These are phyloP conservation scores for Spicauda simplicius DNA, from an alignment of 2,888 invertebrate genomes.

Conservation along the genomic window DNA sequence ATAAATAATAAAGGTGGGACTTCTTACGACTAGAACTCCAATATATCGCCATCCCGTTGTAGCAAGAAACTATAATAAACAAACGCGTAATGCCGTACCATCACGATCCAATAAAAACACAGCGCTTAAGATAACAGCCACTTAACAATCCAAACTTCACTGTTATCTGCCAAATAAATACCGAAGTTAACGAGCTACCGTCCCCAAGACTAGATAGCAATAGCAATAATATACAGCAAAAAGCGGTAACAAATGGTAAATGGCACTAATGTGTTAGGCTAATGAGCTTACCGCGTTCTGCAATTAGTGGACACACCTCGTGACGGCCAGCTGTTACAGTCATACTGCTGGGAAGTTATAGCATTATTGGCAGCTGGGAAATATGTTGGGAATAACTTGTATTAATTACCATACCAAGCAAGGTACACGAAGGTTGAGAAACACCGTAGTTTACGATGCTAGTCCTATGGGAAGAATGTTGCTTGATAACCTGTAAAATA, in stretches of 20 bases:
- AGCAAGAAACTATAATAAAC: too few relatives aligned
- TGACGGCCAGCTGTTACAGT: background rate
- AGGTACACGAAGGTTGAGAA: background rate
- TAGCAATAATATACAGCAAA: slow-evolving; percentile 4
- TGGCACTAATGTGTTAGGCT: slow-evolving; percentile 15
- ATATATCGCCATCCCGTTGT: too few relatives aligned
- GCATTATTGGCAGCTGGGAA: background rate
- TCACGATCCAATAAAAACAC: slow-evolving; percentile 10
- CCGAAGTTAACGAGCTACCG: slow-evolving; percentile 17
- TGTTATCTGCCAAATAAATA: slow-evolving; percentile 19
- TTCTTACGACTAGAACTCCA: too few relatives aligned
- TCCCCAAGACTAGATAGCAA: slow-evolving; percentile 5
- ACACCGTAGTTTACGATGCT: background rate
- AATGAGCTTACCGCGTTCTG: slow-evolving; percentile 28
- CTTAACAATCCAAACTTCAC: slow-evolving; percentile 14
- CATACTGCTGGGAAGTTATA: background rate
- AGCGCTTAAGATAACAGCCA: slow-evolving; percentile 1
- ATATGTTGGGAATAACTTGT: background rate
- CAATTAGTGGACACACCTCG: slow-evolving; percentile 24
- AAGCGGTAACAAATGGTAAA: slow-evolving; percentile 22
- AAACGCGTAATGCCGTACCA: background rate
- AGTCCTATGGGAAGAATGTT: too few relatives aligned
- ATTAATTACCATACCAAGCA: background rate
- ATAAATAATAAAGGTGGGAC: too few relatives aligned
- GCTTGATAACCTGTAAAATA: too few relatives aligned